Conservation (phyloP, 2,888 invertebrate species). For the Amiota minor region DNA sequence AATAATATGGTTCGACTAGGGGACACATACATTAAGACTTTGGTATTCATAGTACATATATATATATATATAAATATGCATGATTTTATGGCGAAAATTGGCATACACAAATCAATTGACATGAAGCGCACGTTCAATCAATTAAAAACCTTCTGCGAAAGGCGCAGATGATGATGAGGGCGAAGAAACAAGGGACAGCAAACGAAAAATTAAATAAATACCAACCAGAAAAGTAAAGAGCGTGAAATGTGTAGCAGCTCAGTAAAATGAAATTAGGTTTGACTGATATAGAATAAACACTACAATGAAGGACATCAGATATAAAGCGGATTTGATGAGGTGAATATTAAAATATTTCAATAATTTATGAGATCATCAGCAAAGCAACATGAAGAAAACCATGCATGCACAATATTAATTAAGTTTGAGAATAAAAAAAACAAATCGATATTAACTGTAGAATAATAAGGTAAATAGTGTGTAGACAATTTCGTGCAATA, state of each 20-base stretch:
- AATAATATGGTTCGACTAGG: neutral
- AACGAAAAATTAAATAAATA: constrained; percentile 11
- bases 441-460: no score
- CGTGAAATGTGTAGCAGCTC: constrained; percentile 26
- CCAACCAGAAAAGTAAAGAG: constrained; percentile 6
- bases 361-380: neutral
- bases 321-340: no score
- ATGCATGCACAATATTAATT: no score
- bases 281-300: neutral
- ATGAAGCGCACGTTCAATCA: constrained; percentile 63
- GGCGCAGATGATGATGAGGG: constrained; percentile 36
- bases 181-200: constrained; percentile 31
- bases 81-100: constrained; percentile 47
- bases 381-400: no score
- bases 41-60: no score
- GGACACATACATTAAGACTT: no score
- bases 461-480: no score
- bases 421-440: no score
- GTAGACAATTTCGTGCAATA: no score
- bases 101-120: constrained; percentile 49
- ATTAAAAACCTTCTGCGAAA: constrained; percentile 58
- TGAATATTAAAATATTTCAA: neutral
- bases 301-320: constrained; percentile 3
- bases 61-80: neutral
- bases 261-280: constrained; percentile 18